Evolutionary conservation across 2,113 vertebrate genomes (phyloP).

Genomic region (Tychaedon coryphoeus): DNA sequence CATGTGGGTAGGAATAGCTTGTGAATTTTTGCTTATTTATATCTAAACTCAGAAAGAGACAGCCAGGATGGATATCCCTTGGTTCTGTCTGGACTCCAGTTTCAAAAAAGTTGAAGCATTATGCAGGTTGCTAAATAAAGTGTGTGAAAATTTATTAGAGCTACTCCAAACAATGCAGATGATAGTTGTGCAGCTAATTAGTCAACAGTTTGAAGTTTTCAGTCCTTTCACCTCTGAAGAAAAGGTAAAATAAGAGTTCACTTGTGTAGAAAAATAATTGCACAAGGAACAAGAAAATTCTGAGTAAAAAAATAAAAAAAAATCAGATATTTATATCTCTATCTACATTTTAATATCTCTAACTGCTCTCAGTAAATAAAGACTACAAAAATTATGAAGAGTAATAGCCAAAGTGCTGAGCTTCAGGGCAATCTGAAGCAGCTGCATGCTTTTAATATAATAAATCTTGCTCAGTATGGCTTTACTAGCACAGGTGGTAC

Average conservation of each 20-base stretch:
- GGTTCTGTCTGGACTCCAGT: accelerated
- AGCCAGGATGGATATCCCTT: background rate
- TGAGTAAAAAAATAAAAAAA: background rate
- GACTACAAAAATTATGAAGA: background rate
- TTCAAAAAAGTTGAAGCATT: background rate
- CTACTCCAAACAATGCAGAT: background rate
- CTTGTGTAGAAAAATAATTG: background rate
- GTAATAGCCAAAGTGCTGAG: background rate
- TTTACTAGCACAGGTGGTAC: constrained; percentile 6
- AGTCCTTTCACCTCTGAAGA: background rate
- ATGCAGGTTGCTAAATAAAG: background rate
- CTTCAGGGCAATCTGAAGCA: background rate
- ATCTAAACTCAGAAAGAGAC: background rate
- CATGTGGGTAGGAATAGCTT: background rate
- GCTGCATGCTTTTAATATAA: background rate
- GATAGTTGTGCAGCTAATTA: background rate
- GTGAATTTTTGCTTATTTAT: background rate
- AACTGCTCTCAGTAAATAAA: background rate
- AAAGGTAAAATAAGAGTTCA: background rate
- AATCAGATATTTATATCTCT: background rate
- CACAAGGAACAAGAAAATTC: background rate
- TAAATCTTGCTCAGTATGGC: background rate
- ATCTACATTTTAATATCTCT: background rate
- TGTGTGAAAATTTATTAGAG: background rate
- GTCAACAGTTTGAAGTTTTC: background rate